Evolutionary conservation across 2,888 invertebrate species (phyloP), one percentile per base, ranked within the genome.

Genomic region (Loripinus fragilis): DNA sequence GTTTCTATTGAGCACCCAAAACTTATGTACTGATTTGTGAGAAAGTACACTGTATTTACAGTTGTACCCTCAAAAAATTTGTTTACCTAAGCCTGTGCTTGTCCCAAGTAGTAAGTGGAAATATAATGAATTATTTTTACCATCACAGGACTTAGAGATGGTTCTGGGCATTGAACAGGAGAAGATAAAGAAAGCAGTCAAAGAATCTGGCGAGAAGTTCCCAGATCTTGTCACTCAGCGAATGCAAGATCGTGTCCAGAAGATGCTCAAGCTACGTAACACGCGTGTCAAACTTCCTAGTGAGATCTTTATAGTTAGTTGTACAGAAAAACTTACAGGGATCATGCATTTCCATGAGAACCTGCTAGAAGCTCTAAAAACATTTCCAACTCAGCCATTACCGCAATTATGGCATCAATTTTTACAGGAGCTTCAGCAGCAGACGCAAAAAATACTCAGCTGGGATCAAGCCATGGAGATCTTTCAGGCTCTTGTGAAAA

Each of bases 391-490:
- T 23, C 87, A 83, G 48, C 80, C 85, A 0, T 74, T 91, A 8
- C 91, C 91, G 0, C 83, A 85, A 35, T 85, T 88, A 0, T 91
- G 91, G 91, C 89, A 87, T 76, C 87, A 78, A 41, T 91, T 90
- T 69, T 81, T 91, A 17, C 79, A 82, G 23, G 76, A 77, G 12
- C 85, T 91, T 25, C 90, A 90, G 71, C 84, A 85, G n/a, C 77
- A 82, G 30, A 71, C 81, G 7, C 88, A 90, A 33, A 88, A 87
- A 72, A 86, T 90, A 28, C 75, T 91, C 23, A 74, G 72, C n/a
- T 86, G 89, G 83, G 80, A 85, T 15, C 78, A 87, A 60, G 83
- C 90, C 0, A 66, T 89, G 64, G 76, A 84, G 10, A 87, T 90
- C 35, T 89, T 89, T 72, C 77, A 85, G 23, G 78, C 78, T 23